Conservation (phyloP, 2,797 vertebrate genomes). For the Gymnothorax reevesii region DNA sequence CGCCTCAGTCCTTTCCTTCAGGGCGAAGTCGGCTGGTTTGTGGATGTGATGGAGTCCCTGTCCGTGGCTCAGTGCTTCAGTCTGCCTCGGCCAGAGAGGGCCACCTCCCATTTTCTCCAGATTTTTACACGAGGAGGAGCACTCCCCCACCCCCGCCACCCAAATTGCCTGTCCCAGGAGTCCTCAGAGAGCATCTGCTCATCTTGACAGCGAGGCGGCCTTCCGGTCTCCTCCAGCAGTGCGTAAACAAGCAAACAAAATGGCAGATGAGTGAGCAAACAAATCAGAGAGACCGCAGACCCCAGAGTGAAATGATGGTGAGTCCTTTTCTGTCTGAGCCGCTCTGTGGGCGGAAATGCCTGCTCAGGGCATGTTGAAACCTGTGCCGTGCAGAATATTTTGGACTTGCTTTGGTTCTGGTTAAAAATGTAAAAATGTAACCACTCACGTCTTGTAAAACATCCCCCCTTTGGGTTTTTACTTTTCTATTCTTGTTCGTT, state of each 20-base stretch:
- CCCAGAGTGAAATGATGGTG: not conserved
- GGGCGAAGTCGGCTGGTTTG: not conserved
- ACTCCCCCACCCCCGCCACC: not conserved
- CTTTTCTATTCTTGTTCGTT: too few relatives aligned
- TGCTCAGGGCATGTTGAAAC: constrained; percentile 16
- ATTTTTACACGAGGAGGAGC: not conserved
- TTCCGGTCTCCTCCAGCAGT: constrained; percentile 49
- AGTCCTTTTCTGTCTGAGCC: constrained; percentile 46
- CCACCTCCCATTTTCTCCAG: not conserved
- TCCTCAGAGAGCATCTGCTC: constrained; percentile 57
- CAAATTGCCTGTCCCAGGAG: constrained; percentile 55
- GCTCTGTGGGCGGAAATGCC: constrained; percentile 42
- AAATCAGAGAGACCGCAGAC: not conserved
- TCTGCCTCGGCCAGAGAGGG: not conserved
- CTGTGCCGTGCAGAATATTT: too few relatives aligned
- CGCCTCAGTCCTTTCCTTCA: not conserved
- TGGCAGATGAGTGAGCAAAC: constrained; percentile 1
- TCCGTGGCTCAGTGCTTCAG: not conserved
- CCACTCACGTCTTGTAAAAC: too few relatives aligned
- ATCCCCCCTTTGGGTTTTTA: too few relatives aligned
- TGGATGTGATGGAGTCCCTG: not conserved
- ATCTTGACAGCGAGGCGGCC: constrained; percentile 40
- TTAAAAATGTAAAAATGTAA: too few relatives aligned
- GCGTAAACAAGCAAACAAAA: constrained; percentile 17
- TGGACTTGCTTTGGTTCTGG: too few relatives aligned